A percentile compares a stretch with the other conserved stretches of the same genome.
Evolutionary conservation across 1,140 invertebrate species (phyloP).

Genomic region (Heliothis virescens): DNA sequence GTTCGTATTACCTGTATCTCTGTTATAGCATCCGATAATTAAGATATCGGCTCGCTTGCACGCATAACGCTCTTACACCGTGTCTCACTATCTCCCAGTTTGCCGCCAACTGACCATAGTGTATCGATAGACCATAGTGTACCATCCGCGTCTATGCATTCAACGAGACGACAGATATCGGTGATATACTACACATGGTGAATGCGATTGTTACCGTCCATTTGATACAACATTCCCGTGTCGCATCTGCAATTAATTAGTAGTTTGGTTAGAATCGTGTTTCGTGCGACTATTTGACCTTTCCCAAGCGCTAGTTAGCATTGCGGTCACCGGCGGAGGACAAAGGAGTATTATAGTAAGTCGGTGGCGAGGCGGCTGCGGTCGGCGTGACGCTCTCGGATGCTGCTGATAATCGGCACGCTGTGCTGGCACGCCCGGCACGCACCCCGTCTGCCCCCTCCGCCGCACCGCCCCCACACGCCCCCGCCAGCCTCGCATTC

Average conservation of each 20-base stretch:
- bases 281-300: conserved; percentile 27
- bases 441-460: neutral
- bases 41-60: too few species aligned
- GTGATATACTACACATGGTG: too few species aligned
- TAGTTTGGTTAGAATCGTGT: conserved; percentile 17
- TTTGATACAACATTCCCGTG: conserved; percentile 9
- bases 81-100: too few species aligned
- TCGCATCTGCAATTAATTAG: conserved; percentile 29
- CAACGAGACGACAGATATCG: too few species aligned
- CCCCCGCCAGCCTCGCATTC: conserved; percentile 4
- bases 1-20: too few species aligned
- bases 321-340: conserved; percentile 17
- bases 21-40: too few species aligned
- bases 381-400: neutral
- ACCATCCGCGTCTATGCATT: too few species aligned
- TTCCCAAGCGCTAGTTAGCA: conserved; percentile 30
- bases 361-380: neutral
- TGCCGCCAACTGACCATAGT: too few species aligned
- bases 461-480: neutral
- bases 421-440: conserved; percentile 38
- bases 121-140: too few species aligned
- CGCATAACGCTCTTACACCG: too few species aligned
- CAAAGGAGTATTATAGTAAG: conserved; percentile 17
- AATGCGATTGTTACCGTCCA: conserved; percentile 18
- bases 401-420: conserved; percentile 21